phyloP scores from a whole-genome alignment of 2,113 vertebrate species.

The Paradoxurus hermaphroditus region DNA sequence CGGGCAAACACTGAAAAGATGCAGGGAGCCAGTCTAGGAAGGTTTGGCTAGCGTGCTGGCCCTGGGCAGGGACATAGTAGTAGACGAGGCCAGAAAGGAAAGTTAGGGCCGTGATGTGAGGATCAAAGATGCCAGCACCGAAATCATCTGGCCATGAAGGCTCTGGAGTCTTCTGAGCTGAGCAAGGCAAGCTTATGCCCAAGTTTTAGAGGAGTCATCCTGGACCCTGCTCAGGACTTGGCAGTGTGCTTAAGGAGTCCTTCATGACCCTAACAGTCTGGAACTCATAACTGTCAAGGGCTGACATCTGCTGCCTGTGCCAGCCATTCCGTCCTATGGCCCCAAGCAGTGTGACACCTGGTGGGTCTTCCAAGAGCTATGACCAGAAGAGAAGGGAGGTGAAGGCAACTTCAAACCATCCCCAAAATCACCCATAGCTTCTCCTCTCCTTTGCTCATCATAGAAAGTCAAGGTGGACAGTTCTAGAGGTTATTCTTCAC shows the following conservation, averaged over 20 bases:
- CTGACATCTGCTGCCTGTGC: neutral
- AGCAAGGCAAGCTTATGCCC: neutral
- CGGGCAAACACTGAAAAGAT: neutral
- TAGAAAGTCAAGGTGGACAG: neutral
- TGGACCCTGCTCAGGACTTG: neutral
- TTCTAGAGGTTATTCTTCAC: neutral
- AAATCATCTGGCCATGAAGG: neutral
- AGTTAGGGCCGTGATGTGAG: neutral
- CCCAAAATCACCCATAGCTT: neutral
- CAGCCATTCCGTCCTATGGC: fast-evolving
- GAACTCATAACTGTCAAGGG: too few species aligned
- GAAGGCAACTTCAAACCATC: neutral
- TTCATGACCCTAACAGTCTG: neutral
- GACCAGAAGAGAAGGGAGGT: neutral
- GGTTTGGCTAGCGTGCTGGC: neutral
- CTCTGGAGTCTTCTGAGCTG: neutral
- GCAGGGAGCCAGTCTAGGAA: neutral
- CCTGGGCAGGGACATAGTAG: fast-evolving
- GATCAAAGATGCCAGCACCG: neutral
- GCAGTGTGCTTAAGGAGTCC: neutral
- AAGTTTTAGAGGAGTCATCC: neutral
- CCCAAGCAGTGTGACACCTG: neutral
- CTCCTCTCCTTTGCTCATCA: neutral
- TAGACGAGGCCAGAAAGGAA: neutral
- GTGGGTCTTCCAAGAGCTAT: neutral